Evolutionary conservation across 1,140 invertebrate genomes (phyloP).

Genomic region (Temnothorax nylanderi): DNA sequence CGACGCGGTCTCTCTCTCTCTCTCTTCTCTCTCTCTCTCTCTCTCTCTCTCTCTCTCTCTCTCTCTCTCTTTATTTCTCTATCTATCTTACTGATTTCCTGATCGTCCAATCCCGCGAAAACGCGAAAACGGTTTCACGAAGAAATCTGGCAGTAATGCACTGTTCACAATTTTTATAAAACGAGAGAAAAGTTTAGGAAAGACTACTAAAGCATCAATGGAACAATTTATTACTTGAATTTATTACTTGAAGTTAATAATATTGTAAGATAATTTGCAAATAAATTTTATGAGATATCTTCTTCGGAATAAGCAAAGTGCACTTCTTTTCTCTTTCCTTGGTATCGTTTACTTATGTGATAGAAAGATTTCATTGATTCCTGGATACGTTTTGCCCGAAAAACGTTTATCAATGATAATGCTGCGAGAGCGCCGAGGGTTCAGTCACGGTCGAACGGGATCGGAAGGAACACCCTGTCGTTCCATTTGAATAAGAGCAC

Average conservation of each 20-base stretch:
- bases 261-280: not conserved
- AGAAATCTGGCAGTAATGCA: not conserved
- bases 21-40: not conserved
- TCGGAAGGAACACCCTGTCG: conserved; percentile 57
- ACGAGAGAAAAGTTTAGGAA: not conserved
- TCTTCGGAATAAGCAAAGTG: not conserved
- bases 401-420: not conserved
- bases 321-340: not conserved
- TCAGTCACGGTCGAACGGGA: conserved; percentile 28
- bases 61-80: not conserved
- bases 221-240: conserved; percentile 7
- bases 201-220: not conserved
- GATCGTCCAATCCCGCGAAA: not conserved
- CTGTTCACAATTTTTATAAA: not conserved
- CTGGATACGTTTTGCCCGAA: not conserved
- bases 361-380: not conserved
- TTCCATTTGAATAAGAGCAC: conserved; percentile 57
- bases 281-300: not conserved
- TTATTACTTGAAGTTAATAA: not conserved
- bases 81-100: not conserved
- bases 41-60: not conserved
- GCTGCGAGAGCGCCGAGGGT: conserved; percentile 5
- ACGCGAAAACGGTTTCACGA: not conserved
- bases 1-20: not conserved
- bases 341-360: not conserved